Conservation (phyloP, 2,113 vertebrate species). For the Alexandromys fortis region DNA sequence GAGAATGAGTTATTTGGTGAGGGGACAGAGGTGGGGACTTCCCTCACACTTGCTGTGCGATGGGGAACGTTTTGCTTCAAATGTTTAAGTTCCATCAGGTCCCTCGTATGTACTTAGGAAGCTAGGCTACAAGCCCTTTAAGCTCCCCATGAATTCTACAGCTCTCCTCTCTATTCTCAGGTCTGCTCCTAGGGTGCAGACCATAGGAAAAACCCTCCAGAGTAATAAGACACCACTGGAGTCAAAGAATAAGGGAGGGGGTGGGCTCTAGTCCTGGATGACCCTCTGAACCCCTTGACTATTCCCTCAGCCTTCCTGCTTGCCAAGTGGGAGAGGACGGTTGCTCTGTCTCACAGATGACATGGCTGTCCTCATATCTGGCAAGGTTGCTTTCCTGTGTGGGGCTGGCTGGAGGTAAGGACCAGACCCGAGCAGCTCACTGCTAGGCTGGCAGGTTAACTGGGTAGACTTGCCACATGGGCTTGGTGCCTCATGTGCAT, state of each 20-base stretch:
- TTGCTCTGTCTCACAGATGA: neutral
- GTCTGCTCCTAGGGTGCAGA: neutral
- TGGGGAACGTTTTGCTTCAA: neutral
- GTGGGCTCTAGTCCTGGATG: neutral
- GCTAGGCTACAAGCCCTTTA: neutral
- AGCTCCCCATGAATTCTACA: neutral
- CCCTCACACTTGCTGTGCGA: neutral
- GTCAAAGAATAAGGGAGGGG: neutral
- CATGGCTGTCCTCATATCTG: neutral
- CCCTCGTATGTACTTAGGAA: neutral
- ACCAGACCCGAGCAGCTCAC: neutral
- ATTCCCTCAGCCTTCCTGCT: neutral
- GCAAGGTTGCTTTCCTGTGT: neutral
- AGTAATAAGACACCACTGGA: neutral
- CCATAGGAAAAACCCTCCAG: neutral
- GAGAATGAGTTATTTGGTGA: neutral
- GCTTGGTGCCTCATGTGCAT: fast-evolving
- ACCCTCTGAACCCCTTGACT: neutral
- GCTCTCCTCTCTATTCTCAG: neutral
- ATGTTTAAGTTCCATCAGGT: neutral
- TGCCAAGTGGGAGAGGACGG: neutral
- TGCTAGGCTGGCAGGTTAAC: neutral
- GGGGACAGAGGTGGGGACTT: neutral
- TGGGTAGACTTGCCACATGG: no score
- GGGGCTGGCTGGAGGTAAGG: neutral